Evolutionary conservation across 2,113 vertebrate species (phyloP), one percentile per base, ranked within the genome.

Genomic region (Hoplias malabaricus): DNA sequence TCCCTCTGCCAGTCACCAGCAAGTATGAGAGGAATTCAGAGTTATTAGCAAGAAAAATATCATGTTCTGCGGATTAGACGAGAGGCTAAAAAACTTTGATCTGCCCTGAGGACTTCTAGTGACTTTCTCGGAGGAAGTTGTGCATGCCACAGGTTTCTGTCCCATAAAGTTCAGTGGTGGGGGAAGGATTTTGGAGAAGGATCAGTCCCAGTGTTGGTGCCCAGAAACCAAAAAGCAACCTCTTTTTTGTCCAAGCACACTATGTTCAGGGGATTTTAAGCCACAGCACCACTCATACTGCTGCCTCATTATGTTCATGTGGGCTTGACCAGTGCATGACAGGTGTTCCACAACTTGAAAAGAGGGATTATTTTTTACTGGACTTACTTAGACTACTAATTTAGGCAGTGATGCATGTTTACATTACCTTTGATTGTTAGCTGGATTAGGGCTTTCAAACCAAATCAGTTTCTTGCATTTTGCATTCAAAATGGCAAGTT

Each of bases 21-120:
- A 75, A 62, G 75, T 81, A 84, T 84, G 82, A 75, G 57, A 75
- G 66, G 82, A 84, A 81, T 84, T 81, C 36, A 38, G 42, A 75
- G 67, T 75, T 78, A 78, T 81, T 84, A 84, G 59, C 69, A 65
- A 80, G 73, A 61, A 69, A 73, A 78, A 84, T 76, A 84, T 84
- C 79, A 78, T 81, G 75, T 81, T 84, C 71, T 71, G 71, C 29
- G 70, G 75, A 73, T 75, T 75, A 75, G 75, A 57, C 8, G 72
- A 69, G 68, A 0, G 21, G 50, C 66, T 74, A 78, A 73, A n/a
- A 77, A 56, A 50, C 75, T 74, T 69, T 79, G 71, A 81, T 81
- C 79, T 75, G n/a, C 21, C 56, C 19, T 25, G 42, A 43, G 7
- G 38, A 59, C 38, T 78, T 50, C 2, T 43, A 66, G 61, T 53